Evolutionary conservation across 2,797 vertebrate genomes (phyloP), one percentile per base, ranked within the genome.

Genomic region (Acanthornis magna): DNA sequence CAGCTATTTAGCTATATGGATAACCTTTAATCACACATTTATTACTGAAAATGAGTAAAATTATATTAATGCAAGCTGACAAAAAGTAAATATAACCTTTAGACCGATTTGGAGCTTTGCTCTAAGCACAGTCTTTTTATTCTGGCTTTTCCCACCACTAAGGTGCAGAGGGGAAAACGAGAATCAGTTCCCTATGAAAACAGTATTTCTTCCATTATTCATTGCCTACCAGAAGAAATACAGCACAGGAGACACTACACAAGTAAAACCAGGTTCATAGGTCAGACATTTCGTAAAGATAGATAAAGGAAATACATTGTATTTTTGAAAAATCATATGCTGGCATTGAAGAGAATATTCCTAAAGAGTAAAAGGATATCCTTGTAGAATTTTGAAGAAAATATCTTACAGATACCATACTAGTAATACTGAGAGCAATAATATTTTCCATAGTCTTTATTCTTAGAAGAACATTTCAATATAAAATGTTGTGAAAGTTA

Each of bases 1-100:
- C 66, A 87, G 53, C 71, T 79, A 73, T 43, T 30, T 88, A 61
- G 36, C n/a, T 85, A 82, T 81, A 87, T 61, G 79, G 81, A 95
- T 72, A 80, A 71, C 82, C 85, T 93, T 53, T 96, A 95, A 96
- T 96, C 91, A 96, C 40, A 23, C 22, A 68, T 88, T 93, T 85
- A 94, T 94, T 96, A 76, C n/a, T 30, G 74, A 91, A 95, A 73
- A 94, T 88, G 7, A 75, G 32, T 77, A 32, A 77, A 67, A 73
- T 34, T 89, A 40, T 57, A 60, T 43, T 53, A 89, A 75, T 78
- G 14, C 36, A 48, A 89, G 72, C 34, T 94, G 95, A 89, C 48
- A 72, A 62, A 84, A 95, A 95, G 16, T 22, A 92, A 92, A 80
- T 11, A 58, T 34, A 94, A 93, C 82, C 84, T 95, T 93, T 32